These are phyloP conservation scores for Atherix ibis DNA, from an alignment of 2,888 invertebrate genomes.

Conservation along the genomic window DNA sequence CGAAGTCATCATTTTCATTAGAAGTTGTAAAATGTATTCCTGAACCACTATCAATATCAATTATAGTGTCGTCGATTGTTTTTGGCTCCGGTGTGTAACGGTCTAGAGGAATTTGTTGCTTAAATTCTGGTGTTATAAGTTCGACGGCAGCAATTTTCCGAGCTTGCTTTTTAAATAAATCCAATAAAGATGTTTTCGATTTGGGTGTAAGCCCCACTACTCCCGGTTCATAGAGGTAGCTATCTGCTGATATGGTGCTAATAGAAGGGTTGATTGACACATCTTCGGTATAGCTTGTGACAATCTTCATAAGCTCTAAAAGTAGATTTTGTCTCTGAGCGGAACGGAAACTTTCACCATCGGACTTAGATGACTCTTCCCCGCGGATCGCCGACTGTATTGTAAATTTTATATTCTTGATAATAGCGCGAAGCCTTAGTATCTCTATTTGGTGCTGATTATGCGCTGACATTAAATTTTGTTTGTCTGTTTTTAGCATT, in stretches of 20 bases:
- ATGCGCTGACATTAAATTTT: constrained; percentile 21
- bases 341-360: constrained; percentile 35
- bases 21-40: too few species aligned
- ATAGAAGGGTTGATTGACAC: constrained; percentile 23
- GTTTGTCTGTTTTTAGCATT: constrained; percentile 20
- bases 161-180: constrained; percentile 21
- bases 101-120: constrained; percentile 15
- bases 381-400: constrained; percentile 41
- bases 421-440: constrained; percentile 36
- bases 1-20: neutral
- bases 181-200: constrained; percentile 20
- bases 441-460: constrained; percentile 37
- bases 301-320: constrained; percentile 32
- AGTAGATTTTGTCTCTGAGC: constrained; percentile 40
- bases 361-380: constrained; percentile 16
- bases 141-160: constrained; percentile 14
- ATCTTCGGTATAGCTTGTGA: constrained; percentile 20
- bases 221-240: constrained; percentile 43
- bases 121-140: constrained; percentile 15
- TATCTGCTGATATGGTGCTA: constrained; percentile 18
- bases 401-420: constrained; percentile 44
- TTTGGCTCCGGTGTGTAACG: constrained; percentile 15
- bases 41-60: constrained; percentile 18
- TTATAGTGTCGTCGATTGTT: constrained; percentile 15
- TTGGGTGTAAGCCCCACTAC: constrained; percentile 52